Evolutionary conservation across 64 coral and sea anemone genomes (phyloP).

Genomic region (Acropora yongei): DNA sequence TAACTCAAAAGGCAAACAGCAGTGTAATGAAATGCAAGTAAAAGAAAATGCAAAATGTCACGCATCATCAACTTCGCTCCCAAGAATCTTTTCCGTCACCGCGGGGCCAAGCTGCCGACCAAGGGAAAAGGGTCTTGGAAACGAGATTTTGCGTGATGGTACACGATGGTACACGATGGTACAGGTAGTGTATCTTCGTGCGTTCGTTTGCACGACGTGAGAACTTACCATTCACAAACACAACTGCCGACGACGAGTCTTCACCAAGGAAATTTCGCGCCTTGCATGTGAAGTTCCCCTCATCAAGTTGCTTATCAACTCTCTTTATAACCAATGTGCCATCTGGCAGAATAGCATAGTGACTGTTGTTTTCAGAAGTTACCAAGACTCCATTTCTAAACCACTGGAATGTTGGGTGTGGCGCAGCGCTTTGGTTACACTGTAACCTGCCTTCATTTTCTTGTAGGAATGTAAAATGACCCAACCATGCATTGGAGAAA

Average conservation of each 20-base stretch:
- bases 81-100: too few relatives aligned
- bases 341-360: not conserved
- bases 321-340: slow-evolving; percentile 29
- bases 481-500: slow-evolving; percentile 20
- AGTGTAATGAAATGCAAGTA: too few relatives aligned
- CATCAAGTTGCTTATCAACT: slow-evolving; percentile 33
- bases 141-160: too few relatives aligned
- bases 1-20: too few relatives aligned
- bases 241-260: not conserved
- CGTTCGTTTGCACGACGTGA: too few relatives aligned
- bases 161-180: too few relatives aligned
- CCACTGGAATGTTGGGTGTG: slow-evolving; percentile 38
- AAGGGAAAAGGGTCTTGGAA: too few relatives aligned
- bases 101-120: too few relatives aligned
- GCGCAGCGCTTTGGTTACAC: slow-evolving; percentile 60
- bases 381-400: slow-evolving; percentile 11
- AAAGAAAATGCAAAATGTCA: too few relatives aligned
- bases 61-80: too few relatives aligned
- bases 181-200: too few relatives aligned
- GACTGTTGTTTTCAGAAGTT: not conserved
- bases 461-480: slow-evolving; percentile 49
- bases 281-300: slow-evolving; percentile 48
- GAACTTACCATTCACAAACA: slow-evolving; percentile 43
- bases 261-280: slow-evolving; percentile 36
- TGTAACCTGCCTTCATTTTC: slow-evolving; percentile 7